These are phyloP conservation scores for Neosilurus hyrtlii DNA, from an alignment of 2,797 vertebrate species.

Conservation along the genomic window DNA sequence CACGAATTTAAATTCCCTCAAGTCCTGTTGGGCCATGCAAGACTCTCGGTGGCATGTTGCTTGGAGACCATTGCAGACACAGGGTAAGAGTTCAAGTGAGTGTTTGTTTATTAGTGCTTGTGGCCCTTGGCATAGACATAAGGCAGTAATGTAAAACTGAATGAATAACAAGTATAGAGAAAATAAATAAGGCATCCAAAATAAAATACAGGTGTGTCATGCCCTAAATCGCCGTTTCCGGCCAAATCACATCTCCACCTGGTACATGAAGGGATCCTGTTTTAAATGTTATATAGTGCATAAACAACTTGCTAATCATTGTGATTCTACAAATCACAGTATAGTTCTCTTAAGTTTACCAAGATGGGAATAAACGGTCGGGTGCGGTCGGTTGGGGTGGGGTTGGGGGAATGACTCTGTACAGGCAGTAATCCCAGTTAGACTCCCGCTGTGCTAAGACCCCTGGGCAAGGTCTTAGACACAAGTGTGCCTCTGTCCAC, in stretches of 20 bases:
- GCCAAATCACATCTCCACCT: not conserved
- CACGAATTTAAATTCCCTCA: constrained; percentile 22
- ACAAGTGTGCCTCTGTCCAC: too few relatives aligned
- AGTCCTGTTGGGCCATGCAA: not conserved
- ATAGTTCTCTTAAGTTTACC: not conserved
- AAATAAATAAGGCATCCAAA: not conserved
- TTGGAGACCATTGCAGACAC: not conserved
- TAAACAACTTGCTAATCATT: not conserved
- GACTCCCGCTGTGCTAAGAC: too few relatives aligned
- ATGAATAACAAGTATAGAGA: not conserved
- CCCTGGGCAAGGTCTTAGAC: too few relatives aligned
- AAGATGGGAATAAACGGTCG: too few relatives aligned
- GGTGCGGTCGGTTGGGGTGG: too few relatives aligned
- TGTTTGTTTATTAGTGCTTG: not conserved
- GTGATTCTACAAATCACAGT: constrained; percentile 2
- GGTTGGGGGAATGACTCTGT: too few relatives aligned
- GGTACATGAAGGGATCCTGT: not conserved
- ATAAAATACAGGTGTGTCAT: too few relatives aligned
- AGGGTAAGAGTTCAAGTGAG: not conserved
- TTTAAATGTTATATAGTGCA: not conserved
- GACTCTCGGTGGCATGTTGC: not conserved
- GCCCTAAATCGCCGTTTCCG: not conserved
- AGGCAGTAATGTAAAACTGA: not conserved
- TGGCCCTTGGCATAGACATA: not conserved
- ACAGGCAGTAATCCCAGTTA: too few relatives aligned